Conservation (phyloP, 37 sponge, comb jelly and placozoan genomes). For the Corticium candelabrum region DNA sequence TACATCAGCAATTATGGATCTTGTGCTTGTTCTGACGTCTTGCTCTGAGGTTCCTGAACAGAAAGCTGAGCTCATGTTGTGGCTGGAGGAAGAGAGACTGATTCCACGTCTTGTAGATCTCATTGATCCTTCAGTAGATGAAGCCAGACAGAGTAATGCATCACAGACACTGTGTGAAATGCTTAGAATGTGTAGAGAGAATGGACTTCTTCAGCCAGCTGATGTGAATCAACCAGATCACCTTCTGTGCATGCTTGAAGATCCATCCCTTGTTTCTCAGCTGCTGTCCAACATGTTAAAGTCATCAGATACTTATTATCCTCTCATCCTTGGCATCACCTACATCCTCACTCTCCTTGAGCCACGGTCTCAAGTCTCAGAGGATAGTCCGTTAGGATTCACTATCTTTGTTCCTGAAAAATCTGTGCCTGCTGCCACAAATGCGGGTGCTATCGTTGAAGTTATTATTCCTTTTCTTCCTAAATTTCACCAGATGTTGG, state of each 20-base stretch:
- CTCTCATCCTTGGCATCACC: background rate
- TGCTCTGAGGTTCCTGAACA: background rate
- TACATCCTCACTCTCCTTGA: background rate
- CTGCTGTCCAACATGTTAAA: constrained; percentile 1
- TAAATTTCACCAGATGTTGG: background rate
- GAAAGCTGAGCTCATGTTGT: background rate
- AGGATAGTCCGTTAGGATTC: background rate
- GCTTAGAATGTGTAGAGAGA: constrained; percentile 50
- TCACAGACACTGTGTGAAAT: constrained; percentile 69
- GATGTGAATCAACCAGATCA: background rate
- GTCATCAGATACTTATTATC: background rate
- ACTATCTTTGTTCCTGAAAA: background rate
- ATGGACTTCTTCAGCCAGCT: background rate
- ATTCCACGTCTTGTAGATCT: background rate
- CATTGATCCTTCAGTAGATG: background rate
- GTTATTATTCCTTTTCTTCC: background rate
- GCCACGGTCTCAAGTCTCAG: background rate
- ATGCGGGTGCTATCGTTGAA: background rate
- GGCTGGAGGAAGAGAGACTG: background rate
- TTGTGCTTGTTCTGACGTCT: background rate
- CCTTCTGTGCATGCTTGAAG: background rate
- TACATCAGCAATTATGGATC: constrained; percentile 82
- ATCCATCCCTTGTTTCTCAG: background rate
- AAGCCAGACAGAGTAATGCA: constrained; percentile 27
- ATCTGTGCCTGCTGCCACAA: background rate